phyloP scores from a whole-genome alignment of 2,888 invertebrate genomes.

The Cyclophora albipunctata region DNA sequence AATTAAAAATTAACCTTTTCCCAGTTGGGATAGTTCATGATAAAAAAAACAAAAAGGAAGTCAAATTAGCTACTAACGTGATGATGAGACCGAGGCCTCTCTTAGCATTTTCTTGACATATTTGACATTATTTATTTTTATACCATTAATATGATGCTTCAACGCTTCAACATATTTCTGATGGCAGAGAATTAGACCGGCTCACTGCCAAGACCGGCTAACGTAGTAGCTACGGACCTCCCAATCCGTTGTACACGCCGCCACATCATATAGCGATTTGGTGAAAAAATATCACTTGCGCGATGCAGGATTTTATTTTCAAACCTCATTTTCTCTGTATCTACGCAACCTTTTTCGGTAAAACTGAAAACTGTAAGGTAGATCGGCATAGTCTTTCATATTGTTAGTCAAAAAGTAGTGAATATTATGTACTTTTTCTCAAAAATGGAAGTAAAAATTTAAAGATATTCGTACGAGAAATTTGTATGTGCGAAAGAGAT shows the following conservation, averaged over 20 bases:
- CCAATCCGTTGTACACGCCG: conserved; percentile 16
- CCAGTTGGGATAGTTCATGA: no score
- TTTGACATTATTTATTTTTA: conserved; percentile 54
- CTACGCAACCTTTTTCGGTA: neutral
- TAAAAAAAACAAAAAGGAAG: conserved; percentile 45
- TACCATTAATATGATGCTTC: conserved; percentile 59
- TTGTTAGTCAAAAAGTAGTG: no score
- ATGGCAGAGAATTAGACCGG: conserved; percentile 64
- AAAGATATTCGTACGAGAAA: conserved; percentile 1
- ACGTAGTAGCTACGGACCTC: conserved; percentile 72
- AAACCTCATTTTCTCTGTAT: conserved; percentile 10
- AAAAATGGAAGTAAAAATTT: no score
- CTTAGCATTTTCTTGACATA: conserved; percentile 67
- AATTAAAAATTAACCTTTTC: no score
- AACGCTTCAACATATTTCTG: conserved; percentile 55
- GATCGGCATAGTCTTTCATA: no score
- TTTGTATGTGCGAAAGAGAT: conserved; percentile 13
- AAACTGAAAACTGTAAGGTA: neutral
- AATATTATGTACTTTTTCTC: no score
- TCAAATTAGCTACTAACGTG: conserved; percentile 68
- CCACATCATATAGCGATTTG: conserved; percentile 20
- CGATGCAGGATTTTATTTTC: conserved; percentile 42
- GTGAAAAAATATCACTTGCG: conserved; percentile 41
- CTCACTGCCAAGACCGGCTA: conserved; percentile 58
- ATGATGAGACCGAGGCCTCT: conserved; percentile 63